Base-by-base conservation (phyloP, 2,888 invertebrate species). In the Maniola hyperantus region DNA sequence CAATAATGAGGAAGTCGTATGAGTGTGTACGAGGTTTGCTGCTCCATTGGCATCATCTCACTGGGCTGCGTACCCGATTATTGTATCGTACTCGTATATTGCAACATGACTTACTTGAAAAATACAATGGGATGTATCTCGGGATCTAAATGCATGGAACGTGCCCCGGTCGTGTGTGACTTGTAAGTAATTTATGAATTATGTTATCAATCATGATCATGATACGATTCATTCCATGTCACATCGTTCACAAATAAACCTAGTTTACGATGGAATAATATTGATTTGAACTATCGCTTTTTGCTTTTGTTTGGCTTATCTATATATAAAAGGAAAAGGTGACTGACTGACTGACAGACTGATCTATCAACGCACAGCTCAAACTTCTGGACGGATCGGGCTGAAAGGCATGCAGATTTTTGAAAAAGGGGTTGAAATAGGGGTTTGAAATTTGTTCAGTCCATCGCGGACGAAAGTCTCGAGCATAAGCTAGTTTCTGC, bases 1-100 rank as follows among this genome's bases (percentile, higher is more conserved):
- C 2, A 8, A n/a, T n/a, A 15, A 46, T 18, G 15, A 18, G 6
- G 46, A 46, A 6, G 15, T n/a, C 7, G 1, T 26, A 26, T 26
- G 7, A 46, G n/a, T 15, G 7, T 7, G n/a, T 48, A 8, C 8
- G 15, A 0, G 15, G 10, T 48, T 46, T 48, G 48, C 18, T 48
- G 48, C 48, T 48, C 48, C 15, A 10, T 18, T 7, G 48, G 18
- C 15, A 48, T 7, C 48, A 48, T 48, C 48, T 48, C 18, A 18
- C 18, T 48, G 48, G 18, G 6, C 18, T 7, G 48, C 7, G 48
- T 15, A 77, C 75, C 68, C 68, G 67, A 65, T 69, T 69, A 64
- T 67, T 65, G 62, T 65, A 58, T 66, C 61, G 53, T 59, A 69
- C 48, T 48, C 48, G 18, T 48, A 48, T 62, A 50, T 62, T 57